Base-by-base conservation (phyloP, 2,888 invertebrate species). In the Allacma fusca region DNA sequence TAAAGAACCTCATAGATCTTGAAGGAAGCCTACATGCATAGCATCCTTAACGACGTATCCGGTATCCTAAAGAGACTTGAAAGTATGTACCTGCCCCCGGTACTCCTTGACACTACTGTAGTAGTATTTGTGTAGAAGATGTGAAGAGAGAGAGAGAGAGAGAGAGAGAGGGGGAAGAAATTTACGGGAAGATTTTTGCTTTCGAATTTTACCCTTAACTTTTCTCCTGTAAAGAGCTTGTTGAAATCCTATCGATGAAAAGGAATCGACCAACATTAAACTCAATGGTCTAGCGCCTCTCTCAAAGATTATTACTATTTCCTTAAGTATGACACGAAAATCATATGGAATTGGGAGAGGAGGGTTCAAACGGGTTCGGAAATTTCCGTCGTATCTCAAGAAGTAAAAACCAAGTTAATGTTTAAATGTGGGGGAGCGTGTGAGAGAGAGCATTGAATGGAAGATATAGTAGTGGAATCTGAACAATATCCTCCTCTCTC, bases 251-350 rank as follows among this genome's bases (percentile, higher is more conserved):
- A 34, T 34, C n/a, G 26, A 23, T n/a, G 9, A 21, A 16, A 24
- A 50, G n/a, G 70, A 40, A 23, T 44, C 21, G 29, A 34, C 34
- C 4, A 29, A 34, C 23, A 62, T 72, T 72, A 62, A 72, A 62
- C 59, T 72, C 28, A 72, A 72, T 72, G 50, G 29, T 19, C 21
- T 23, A 40, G 23, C 62, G 72, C 59, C 50, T 73, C 40, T 62
- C 21, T 24, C 23, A n/a, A 28, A 65, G 24, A 26, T 28, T 65
- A 29, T 65, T 65, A 65, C 24, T 65, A 65, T 50, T 50, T 50
- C 50, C 50, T 50, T 50, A 50, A 50, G 50, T n/a, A 50, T n/a
- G 1, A 50, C 50, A 50, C 50, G 50, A 50, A 50, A 50, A 50
- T 50, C 50, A 50, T 50, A 50, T 50, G 4, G 50, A 50, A 50